Conservation (phyloP, 2,113 vertebrate genomes). For the Poecilia latipinna region DNA sequence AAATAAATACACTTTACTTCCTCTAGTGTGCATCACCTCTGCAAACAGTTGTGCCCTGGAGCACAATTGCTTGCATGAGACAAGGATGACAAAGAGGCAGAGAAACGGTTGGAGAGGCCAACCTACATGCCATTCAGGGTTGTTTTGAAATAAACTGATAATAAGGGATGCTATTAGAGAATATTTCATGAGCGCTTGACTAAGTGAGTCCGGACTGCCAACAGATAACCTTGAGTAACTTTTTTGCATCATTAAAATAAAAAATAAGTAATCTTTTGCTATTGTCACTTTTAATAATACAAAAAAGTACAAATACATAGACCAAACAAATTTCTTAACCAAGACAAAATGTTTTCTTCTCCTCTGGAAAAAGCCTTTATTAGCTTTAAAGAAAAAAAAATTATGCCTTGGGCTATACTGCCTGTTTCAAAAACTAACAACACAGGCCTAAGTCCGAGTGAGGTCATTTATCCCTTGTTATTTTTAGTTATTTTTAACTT, state of each 20-base stretch:
- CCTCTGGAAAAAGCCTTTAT: background rate
- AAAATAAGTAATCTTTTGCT: background rate
- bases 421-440: background rate
- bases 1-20: constrained; percentile 13
- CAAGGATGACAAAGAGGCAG: constrained; percentile 33
- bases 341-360: background rate
- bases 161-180: constrained; percentile 35
- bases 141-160: constrained; percentile 52
- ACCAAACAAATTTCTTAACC: background rate
- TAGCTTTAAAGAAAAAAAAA: background rate
- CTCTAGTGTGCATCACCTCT: constrained; percentile 7
- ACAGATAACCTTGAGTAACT: background rate
- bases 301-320: background rate
- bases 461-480: constrained; percentile 46
- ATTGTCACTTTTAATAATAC: background rate
- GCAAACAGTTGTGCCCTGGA: constrained; percentile 51
- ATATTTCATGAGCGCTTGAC: background rate
- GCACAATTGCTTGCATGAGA: constrained; percentile 41
- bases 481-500: constrained; percentile 69
- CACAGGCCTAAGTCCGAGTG: constrained; percentile 14
- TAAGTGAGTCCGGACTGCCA: constrained; percentile 17
- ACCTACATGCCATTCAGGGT: constrained; percentile 65
- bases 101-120: constrained; percentile 44
- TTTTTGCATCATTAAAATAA: background rate
- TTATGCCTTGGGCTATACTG: background rate